These are phyloP conservation scores for Drosophila leontia DNA, from an alignment of 1,140 invertebrate species.

Conservation along the genomic window DNA sequence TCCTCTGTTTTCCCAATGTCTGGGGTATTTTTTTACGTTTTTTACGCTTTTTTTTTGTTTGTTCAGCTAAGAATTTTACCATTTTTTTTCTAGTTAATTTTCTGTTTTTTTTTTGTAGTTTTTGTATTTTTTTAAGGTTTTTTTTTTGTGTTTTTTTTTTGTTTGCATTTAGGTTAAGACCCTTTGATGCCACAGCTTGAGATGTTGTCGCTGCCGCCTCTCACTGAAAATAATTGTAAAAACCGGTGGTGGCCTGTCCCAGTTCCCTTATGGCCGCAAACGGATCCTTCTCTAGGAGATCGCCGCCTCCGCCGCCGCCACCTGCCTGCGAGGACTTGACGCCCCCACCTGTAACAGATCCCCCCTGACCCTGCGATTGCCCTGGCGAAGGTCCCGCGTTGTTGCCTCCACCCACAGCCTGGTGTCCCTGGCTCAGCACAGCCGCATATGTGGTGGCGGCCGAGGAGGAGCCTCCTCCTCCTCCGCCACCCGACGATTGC, in stretches of 20 bases:
- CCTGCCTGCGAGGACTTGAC: constrained; percentile 46
- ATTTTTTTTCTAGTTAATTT: constrained; percentile 63
- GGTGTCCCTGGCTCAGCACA: constrained; percentile 84
- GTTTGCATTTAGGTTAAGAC: constrained; percentile 44
- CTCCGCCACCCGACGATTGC: constrained; percentile 41
- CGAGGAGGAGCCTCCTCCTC: constrained; percentile 32
- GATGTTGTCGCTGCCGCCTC: constrained; percentile 10
- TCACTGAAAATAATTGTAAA: constrained; percentile 85
- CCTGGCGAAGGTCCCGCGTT: constrained; percentile 25
- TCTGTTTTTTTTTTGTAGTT: constrained; percentile 46
- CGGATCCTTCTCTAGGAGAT: constrained; percentile 79
- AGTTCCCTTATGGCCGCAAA: constrained; percentile 84
- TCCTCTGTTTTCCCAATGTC: constrained; percentile 52
- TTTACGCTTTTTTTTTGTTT: constrained; percentile 40
- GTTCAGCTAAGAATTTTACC: constrained; percentile 57
- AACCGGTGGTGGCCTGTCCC: constrained; percentile 83
- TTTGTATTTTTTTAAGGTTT: constrained; percentile 31
- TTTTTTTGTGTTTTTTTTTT: constrained; percentile 37
- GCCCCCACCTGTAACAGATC: constrained; percentile 26
- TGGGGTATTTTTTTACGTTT: constrained; percentile 46
- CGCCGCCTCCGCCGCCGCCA: constrained; percentile 50
- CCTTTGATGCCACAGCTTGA: constrained; percentile 68
- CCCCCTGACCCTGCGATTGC: constrained; percentile 40
- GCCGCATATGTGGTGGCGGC: constrained; percentile 85
- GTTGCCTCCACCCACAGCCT: constrained; percentile 38